Evolutionary conservation across 2,888 invertebrate genomes (phyloP), one percentile per base, ranked within the genome.

Genomic region (Archaeoteleia sp.): DNA sequence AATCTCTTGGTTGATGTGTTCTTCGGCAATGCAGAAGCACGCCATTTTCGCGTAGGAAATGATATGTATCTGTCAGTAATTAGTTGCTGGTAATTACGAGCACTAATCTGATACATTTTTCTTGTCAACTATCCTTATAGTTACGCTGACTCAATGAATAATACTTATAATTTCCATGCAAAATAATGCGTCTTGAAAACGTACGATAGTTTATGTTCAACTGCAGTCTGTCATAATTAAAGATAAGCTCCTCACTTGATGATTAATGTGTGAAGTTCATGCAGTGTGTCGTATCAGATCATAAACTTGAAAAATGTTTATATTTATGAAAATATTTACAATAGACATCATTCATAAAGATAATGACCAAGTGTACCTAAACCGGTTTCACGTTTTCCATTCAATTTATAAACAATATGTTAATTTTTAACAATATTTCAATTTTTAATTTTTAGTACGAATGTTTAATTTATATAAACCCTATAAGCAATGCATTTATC

Each of bases 51-150:
- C 76, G 73, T 72, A 70, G 66, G 71, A 70, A 78, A 71, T 79
- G 82, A 82, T 82, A 82, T 77, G 79, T 80, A 82, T 82, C 82
- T 80, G 73, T 63, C 73, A 74, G 78, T 82, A 82, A 82, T 82
- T 82, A 82, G 77, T 75, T 65, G 73, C 65, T 68, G 67, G 74
- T 78, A 81, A 82, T 81, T 78, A 74, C 76, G 77, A 75, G 74
- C 68, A 65, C 69, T 61, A 71, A 70, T 69, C 69, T 35, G 72
- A 73, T 63, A 55, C 67, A 58, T 73, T 73, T 71, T 63, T 63
- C 70, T 48, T 48, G 54, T 48, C 54, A 48, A 61, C 61, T 46
- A 40, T 20, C 39, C 46, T 46, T 46, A 54, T 15, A 17, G 17
- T 14, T 39, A 51, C 10, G 35, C 30, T 37, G 35, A 51, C 35